Conservation (phyloP, 2,888 invertebrate genomes). For the Eupithecia subfuscata region DNA sequence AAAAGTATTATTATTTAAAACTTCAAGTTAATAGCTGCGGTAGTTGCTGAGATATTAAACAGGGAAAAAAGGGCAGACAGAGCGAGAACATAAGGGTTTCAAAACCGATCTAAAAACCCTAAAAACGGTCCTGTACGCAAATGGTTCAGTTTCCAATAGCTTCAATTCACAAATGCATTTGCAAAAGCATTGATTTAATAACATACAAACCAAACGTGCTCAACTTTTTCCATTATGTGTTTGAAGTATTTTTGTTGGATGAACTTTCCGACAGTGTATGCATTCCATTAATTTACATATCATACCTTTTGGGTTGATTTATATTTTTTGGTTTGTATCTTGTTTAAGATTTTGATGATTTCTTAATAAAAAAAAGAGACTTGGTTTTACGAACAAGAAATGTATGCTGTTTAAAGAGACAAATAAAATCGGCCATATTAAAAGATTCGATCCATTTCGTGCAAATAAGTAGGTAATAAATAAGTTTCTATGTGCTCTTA, state of each 20-base stretch:
- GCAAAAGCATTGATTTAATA: neutral
- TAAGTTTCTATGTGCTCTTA: neutral
- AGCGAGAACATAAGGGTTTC: no score
- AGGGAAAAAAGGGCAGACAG: no score
- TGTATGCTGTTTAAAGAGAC: neutral
- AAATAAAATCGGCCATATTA: no score
- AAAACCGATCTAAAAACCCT: no score
- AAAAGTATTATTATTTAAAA: no score
- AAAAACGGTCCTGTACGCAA: neutral
- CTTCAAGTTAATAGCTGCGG: no score
- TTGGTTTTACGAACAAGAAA: neutral
- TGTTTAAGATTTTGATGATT: neutral
- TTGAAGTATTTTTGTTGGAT: constrained; percentile 4
- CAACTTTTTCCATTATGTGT: neutral
- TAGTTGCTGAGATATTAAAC: no score
- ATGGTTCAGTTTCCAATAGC: neutral
- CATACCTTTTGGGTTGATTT: constrained; percentile 11
- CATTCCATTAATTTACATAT: constrained; percentile 7
- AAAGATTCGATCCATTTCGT: neutral
- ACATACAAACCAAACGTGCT: neutral
- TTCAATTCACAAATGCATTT: neutral
- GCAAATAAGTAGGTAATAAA: neutral
- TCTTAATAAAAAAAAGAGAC: neutral
- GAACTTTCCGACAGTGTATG: neutral
- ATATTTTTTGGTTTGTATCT: constrained; percentile 5